These are phyloP conservation scores for Hedychridium roseum DNA, from an alignment of 2,888 invertebrate species.

Conservation along the genomic window DNA sequence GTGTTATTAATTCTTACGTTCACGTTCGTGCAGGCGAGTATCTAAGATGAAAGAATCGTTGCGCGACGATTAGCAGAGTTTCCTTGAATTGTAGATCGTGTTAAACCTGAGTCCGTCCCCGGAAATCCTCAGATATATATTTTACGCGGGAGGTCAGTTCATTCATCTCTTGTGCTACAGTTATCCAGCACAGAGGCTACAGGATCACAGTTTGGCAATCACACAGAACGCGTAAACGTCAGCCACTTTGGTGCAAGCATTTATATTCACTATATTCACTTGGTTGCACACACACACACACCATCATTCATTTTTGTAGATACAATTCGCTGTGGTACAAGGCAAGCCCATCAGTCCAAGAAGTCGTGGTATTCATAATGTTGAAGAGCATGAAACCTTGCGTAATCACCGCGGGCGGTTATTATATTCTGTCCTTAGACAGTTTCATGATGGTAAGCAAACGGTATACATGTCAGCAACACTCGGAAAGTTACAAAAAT, in stretches of 20 bases:
- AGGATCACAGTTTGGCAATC: conserved; percentile 3
- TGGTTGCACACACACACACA: background rate
- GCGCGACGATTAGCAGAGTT: no score
- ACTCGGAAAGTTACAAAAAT: background rate
- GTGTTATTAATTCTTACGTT: conserved; percentile 2
- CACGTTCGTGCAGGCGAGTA: conserved; percentile 7
- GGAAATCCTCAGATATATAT: conserved; percentile 4
- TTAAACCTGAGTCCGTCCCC: background rate
- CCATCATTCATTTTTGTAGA: background rate
- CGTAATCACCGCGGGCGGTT: background rate
- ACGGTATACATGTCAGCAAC: background rate
- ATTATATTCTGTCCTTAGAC: background rate
- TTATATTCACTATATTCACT: background rate
- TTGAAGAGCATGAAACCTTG: background rate
- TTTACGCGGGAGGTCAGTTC: background rate
- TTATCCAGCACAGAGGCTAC: conserved; percentile 3
- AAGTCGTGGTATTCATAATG: background rate
- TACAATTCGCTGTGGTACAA: background rate
- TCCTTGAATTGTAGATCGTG: conserved; percentile 1
- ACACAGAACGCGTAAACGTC: background rate
- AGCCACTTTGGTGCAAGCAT: background rate
- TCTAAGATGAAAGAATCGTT: background rate
- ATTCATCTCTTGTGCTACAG: conserved; percentile 6
- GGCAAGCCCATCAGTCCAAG: background rate
- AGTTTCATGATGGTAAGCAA: background rate